These are phyloP conservation scores for Dicrurus megarhynchus DNA, from an alignment of 2,113 vertebrate genomes.

Conservation along the genomic window DNA sequence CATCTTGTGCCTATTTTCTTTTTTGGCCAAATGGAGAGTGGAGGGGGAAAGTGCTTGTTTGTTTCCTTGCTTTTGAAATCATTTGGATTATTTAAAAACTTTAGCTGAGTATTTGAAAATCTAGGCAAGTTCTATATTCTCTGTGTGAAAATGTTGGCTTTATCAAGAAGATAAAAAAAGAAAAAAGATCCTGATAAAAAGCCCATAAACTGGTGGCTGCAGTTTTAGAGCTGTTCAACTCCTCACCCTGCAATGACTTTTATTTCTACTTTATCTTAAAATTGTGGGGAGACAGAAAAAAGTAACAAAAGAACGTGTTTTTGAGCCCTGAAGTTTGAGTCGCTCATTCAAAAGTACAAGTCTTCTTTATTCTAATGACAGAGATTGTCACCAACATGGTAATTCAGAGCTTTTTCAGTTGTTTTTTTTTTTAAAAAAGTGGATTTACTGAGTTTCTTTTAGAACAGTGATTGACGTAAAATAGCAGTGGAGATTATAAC, in stretches of 20 bases:
- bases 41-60: background rate
- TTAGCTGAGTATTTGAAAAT: background rate
- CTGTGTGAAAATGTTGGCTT: background rate
- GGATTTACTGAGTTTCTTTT: background rate
- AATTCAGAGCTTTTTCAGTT: background rate
- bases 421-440: background rate
- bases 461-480: background rate
- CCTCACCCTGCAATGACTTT: background rate
- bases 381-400: background rate
- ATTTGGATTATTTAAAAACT: background rate
- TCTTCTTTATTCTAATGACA: background rate
- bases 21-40: background rate
- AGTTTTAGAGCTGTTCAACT: background rate
- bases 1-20: background rate
- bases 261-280: background rate
- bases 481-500: background rate
- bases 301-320: background rate
- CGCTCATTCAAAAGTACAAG: background rate
- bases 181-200: background rate
- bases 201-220: background rate
- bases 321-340: background rate
- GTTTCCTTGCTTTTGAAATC: background rate
- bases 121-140: background rate
- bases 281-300: background rate
- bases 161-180: background rate